A percentile compares a stretch with the other conserved stretches of the same genome.
These are phyloP conservation scores for Zingel zingel DNA, from an alignment of 2,113 vertebrate species.

Conservation along the genomic window DNA sequence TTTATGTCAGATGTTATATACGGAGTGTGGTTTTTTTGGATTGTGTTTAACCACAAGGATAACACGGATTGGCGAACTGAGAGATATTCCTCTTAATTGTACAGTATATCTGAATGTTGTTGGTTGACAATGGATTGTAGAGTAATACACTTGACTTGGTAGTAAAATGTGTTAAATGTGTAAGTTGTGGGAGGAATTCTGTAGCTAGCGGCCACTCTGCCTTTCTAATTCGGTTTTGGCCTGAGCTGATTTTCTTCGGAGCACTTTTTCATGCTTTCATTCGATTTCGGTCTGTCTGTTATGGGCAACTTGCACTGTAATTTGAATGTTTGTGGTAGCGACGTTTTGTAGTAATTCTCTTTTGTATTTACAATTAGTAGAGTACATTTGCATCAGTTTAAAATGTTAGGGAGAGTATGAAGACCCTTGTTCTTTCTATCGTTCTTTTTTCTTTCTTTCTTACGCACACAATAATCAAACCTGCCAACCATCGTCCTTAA, in stretches of 20 bases:
- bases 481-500: constrained; percentile 9
- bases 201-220: constrained; percentile 12
- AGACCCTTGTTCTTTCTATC: not conserved
- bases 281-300: constrained; percentile 29
- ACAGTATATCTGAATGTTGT: constrained; percentile 37
- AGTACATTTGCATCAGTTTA: constrained; percentile 12
- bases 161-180: constrained; percentile 8
- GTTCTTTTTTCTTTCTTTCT: constrained; percentile 14
- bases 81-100: constrained; percentile 29
- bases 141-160: constrained; percentile 7
- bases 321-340: constrained; percentile 45
- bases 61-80: not conserved
- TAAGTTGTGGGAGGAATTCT: constrained; percentile 9
- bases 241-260: constrained; percentile 29
- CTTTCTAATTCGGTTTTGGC: constrained; percentile 16
- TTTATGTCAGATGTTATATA: not conserved
- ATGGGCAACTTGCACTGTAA: constrained; percentile 49
- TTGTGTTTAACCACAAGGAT: not conserved
- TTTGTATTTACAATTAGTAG: constrained; percentile 39
- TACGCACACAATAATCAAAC: constrained; percentile 8
- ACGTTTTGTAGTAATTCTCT: constrained; percentile 29
- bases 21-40: not conserved
- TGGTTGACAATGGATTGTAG: constrained; percentile 37
- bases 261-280: constrained; percentile 62
- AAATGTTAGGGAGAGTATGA: not conserved